Evolutionary conservation across 2,113 vertebrate genomes (phyloP).

Genomic region (Amphiprion ocellaris): DNA sequence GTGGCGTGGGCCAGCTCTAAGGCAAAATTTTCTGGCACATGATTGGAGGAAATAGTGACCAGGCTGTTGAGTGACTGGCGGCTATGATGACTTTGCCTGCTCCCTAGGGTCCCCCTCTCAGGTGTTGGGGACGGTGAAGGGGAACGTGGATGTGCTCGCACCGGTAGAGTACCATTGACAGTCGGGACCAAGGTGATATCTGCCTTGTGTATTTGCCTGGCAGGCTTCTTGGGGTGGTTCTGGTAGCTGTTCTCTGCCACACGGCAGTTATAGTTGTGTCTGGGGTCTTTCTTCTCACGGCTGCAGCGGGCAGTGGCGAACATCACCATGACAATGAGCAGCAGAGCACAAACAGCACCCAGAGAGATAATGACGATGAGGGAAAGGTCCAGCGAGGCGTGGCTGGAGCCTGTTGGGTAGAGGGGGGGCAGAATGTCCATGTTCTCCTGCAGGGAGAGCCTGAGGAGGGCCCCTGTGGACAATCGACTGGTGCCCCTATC

Average conservation of each 20-base stretch:
- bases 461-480: constrained; percentile 89
- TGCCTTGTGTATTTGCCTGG: constrained; percentile 97
- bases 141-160: constrained; percentile 91
- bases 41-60: constrained; percentile 97
- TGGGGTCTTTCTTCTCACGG: constrained; percentile 94
- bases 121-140: constrained; percentile 92
- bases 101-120: constrained; percentile 92
- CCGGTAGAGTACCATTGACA: constrained; percentile 92
- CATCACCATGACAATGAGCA: constrained; percentile 95
- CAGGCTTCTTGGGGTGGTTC: constrained; percentile 96
- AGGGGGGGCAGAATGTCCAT: constrained; percentile 88
- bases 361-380: constrained; percentile 97
- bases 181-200: constrained; percentile 97
- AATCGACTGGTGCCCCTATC: constrained; percentile 91
- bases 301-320: constrained; percentile 93
- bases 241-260: constrained; percentile 96
- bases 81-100: constrained; percentile 94
- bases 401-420: constrained; percentile 86
- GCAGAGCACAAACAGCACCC: constrained; percentile 91
- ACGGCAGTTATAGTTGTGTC: constrained; percentile 94
- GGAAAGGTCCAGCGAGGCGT: constrained; percentile 89
- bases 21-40: constrained; percentile 93
- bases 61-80: constrained; percentile 98
- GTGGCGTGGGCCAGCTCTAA: constrained; percentile 95
- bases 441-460: constrained; percentile 84